Conservation (phyloP, 2,888 invertebrate genomes). For the Nomada goodeniana region DNA sequence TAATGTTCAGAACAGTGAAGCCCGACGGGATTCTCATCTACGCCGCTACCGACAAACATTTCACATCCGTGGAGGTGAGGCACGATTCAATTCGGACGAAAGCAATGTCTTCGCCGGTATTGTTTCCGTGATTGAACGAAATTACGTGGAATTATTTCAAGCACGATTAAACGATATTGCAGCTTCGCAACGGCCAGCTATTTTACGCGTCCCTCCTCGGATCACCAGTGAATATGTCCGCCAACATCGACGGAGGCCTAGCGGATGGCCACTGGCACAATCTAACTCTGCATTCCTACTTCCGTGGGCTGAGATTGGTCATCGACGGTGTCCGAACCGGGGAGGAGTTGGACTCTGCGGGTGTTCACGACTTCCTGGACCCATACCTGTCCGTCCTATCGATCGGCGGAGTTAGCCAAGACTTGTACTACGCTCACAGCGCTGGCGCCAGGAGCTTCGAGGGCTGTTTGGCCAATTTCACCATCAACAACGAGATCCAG, state of each 20-base stretch:
- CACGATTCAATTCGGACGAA: background rate
- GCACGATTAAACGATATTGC: conserved; percentile 23
- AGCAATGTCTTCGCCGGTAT: no score
- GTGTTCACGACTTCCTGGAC: conserved; percentile 96
- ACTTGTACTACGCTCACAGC: conserved; percentile 86
- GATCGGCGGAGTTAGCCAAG: conserved; percentile 91
- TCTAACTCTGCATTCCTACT: conserved; percentile 90
- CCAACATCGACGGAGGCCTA: conserved; percentile 87
- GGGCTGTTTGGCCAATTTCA: conserved; percentile 96
- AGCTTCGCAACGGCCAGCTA: conserved; percentile 90
- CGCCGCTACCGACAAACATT: conserved; percentile 94
- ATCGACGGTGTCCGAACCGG: conserved; percentile 90
- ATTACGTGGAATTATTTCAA: background rate
- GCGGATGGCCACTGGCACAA: conserved; percentile 95
- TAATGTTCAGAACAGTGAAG: conserved; percentile 93
- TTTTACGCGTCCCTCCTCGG: conserved; percentile 93
- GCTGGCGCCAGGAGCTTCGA: conserved; percentile 89
- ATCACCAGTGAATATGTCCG: conserved; percentile 93
- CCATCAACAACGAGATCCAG: conserved; percentile 94
- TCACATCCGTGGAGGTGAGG: conserved; percentile 90
- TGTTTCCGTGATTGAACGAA: background rate
- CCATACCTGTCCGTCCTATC: conserved; percentile 93
- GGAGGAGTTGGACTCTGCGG: conserved; percentile 93
- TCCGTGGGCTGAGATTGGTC: conserved; percentile 89
- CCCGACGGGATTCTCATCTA: conserved; percentile 93